Conservation (phyloP, 2,888 invertebrate genomes). For the Tortricodes alternella region DNA sequence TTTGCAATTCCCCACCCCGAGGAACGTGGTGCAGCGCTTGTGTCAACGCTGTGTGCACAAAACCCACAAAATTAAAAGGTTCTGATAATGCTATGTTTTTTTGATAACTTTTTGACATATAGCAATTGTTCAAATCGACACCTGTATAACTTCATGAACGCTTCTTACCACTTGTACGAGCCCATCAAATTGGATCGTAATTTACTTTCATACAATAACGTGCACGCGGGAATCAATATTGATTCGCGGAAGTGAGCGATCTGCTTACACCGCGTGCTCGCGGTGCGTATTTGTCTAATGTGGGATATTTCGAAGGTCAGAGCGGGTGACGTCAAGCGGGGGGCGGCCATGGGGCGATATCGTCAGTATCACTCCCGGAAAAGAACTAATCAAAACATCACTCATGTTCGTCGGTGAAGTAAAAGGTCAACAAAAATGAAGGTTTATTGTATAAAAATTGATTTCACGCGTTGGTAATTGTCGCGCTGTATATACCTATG, state of each 20-base stretch:
- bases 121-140: no score
- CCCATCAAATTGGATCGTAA: no score
- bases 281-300: conserved; percentile 1
- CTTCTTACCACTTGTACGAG: no score
- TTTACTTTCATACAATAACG: neutral
- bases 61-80: no score
- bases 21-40: no score
- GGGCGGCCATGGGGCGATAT: conserved; percentile 37
- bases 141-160: no score
- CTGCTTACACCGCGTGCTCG: neutral
- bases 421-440: neutral
- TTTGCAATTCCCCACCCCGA: no score
- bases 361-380: conserved; percentile 26
- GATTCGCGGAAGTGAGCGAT: neutral
- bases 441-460: neutral
- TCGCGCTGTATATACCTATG: no score
- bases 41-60: no score
- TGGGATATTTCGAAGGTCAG: conserved; percentile 42
- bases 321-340: conserved; percentile 39
- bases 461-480: neutral
- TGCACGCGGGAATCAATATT: neutral
- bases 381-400: conserved; percentile 26
- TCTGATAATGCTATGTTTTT: no score
- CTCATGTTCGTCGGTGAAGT: neutral
- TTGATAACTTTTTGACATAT: no score